These are phyloP conservation scores for Littorina saxatilis DNA, from an alignment of 1,140 invertebrate species.

Conservation along the genomic window DNA sequence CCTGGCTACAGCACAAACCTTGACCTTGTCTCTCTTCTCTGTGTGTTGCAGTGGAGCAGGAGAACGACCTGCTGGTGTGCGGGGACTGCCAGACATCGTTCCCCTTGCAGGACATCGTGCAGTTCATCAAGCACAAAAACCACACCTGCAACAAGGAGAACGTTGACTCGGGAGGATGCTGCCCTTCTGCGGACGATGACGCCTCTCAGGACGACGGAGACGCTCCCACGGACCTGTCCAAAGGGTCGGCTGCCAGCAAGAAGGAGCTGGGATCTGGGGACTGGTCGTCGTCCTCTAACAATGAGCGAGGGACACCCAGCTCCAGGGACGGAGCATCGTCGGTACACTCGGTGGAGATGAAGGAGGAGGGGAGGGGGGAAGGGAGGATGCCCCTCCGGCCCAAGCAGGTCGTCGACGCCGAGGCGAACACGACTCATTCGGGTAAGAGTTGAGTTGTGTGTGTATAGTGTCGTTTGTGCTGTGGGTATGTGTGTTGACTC, in stretches of 20 bases:
- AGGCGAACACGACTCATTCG: slow-evolving; percentile 69
- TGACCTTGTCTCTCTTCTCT: neutral
- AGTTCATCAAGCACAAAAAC: slow-evolving; percentile 72
- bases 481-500: neutral
- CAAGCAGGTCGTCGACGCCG: slow-evolving; percentile 67
- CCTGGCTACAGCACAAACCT: neutral
- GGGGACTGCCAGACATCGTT: slow-evolving; percentile 72
- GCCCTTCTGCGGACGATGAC: slow-evolving; percentile 59
- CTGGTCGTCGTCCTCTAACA: neutral
- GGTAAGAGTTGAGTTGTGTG: slow-evolving; percentile 50
- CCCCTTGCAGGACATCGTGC: slow-evolving; percentile 68
- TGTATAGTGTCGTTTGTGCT: too few species aligned
- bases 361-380: slow-evolving; percentile 43
- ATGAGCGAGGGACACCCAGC: neutral
- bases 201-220: slow-evolving; percentile 46
- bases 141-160: slow-evolving; percentile 70
- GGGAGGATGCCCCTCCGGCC: slow-evolving; percentile 58
- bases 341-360: slow-evolving; percentile 35
- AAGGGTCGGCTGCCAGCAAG: neutral
- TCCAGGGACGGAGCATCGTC: slow-evolving; percentile 31
- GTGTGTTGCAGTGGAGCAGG: slow-evolving; percentile 70
- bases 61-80: slow-evolving; percentile 72
- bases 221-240: slow-evolving; percentile 45
- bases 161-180: slow-evolving; percentile 54
- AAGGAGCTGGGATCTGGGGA: slow-evolving; percentile 13